A percentile compares a stretch with the other conserved stretches of the same genome.
Evolutionary conservation across 2,888 invertebrate genomes (phyloP).

Genomic region (Arrhopalites spinosus): DNA sequence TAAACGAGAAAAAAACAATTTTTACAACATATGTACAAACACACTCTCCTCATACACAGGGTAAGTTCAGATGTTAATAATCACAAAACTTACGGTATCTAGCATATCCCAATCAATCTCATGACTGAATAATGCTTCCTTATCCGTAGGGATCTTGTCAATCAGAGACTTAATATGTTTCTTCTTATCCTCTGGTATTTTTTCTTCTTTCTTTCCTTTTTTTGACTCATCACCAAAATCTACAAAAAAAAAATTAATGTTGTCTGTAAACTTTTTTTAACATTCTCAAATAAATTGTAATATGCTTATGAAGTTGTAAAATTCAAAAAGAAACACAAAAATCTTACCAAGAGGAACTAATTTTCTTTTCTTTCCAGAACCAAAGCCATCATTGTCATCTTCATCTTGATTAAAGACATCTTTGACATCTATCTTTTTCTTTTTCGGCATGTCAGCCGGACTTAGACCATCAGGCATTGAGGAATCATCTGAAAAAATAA

Average conservation of each 20-base stretch:
- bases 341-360: constrained; percentile 76
- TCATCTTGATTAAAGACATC: constrained; percentile 85
- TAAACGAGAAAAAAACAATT: constrained; percentile 31
- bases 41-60: background rate
- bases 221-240: constrained; percentile 67
- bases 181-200: constrained; percentile 90
- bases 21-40: background rate
- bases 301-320: too few relatives aligned
- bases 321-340: too few relatives aligned
- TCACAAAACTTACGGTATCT: constrained; percentile 65
- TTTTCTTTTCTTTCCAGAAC: constrained; percentile 72
- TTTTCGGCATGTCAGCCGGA: constrained; percentile 57
- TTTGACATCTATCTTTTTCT: constrained; percentile 78
- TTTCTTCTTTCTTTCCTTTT: constrained; percentile 64
- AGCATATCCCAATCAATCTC: constrained; percentile 88
- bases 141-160: constrained; percentile 97
- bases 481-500: constrained; percentile 46
- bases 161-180: constrained; percentile 96
- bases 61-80: background rate
- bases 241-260: constrained; percentile 57
- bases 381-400: constrained; percentile 65
- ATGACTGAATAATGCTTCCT: constrained; percentile 93
- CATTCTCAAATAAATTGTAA: too few relatives aligned
- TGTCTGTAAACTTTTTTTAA: too few relatives aligned
- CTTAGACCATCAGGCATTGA: constrained; percentile 50